Percentiles rank a stretch among this genome's conserved stretches.
These are phyloP conservation scores for Phaenicophaeus curvirostris DNA, from an alignment of 2,797 vertebrate species.

Conservation along the genomic window DNA sequence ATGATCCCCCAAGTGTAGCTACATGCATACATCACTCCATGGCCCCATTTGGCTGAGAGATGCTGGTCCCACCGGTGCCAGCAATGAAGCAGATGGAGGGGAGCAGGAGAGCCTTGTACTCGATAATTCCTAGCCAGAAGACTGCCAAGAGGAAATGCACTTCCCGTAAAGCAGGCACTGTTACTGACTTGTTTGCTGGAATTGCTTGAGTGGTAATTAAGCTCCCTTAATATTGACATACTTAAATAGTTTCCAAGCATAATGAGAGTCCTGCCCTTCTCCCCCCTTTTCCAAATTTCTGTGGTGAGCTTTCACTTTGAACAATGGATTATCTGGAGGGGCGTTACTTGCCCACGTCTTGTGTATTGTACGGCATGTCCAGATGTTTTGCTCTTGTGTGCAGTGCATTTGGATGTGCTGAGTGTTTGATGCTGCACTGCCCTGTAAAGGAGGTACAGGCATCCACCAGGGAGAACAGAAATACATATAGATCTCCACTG, in stretches of 20 bases:
- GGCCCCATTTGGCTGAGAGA: background rate
- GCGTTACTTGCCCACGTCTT: background rate
- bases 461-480: fast-evolving
- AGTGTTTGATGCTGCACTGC: background rate
- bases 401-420: fast-evolving
- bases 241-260: conserved; percentile 55
- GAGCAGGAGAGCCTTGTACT: background rate
- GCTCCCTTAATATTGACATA: conserved; percentile 52
- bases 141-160: conserved; percentile 54
- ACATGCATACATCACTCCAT: fast-evolving
- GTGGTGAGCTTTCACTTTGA: background rate
- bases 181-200: conserved; percentile 46
- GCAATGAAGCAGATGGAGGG: background rate
- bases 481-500: fast-evolving
- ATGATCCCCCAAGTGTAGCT: fast-evolving
- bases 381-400: background rate
- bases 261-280: background rate
- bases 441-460: background rate
- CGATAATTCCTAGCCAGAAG: background rate
- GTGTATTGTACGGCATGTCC: background rate
- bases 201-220: conserved; percentile 40
- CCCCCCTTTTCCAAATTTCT: background rate
- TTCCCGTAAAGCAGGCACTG: conserved; percentile 31
- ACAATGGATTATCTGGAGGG: background rate
- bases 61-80: background rate